Evolutionary conservation across 2,797 vertebrate species (phyloP).

Genomic region (Sciurus vulgaris): DNA sequence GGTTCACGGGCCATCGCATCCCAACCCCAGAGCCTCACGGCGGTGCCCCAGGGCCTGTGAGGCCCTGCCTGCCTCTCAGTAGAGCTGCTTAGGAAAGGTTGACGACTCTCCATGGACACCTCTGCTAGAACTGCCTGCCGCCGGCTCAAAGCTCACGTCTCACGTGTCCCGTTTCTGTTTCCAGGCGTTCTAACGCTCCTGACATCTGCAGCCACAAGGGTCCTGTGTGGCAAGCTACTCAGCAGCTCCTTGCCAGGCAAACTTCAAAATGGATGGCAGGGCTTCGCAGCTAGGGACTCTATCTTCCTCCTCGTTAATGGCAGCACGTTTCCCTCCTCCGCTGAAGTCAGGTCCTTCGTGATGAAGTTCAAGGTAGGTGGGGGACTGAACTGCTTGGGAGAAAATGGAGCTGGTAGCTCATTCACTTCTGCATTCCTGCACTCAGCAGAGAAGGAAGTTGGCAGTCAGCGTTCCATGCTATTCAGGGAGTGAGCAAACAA

Average conservation of each 20-base stretch:
- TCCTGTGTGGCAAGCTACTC: not conserved
- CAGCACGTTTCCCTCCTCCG: not conserved
- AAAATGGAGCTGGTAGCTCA: not conserved
- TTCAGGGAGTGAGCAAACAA: not conserved
- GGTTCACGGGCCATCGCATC: not conserved
- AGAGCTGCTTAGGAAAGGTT: constrained; percentile 72
- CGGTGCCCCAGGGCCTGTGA: not conserved
- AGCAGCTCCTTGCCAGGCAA: not conserved
- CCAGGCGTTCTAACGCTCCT: not conserved
- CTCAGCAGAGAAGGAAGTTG: not conserved
- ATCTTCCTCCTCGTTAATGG: not conserved
- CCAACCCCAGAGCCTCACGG: constrained; percentile 31
- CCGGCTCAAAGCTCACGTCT: not conserved
- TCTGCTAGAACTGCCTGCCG: constrained; percentile 43
- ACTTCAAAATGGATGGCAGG: not conserved
- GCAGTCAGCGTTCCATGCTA: not conserved
- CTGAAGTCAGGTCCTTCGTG: not conserved
- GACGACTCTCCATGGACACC: constrained; percentile 76
- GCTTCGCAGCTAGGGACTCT: not conserved
- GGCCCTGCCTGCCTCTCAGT: constrained; percentile 16
- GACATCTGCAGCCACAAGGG: not conserved
- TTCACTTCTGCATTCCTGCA: too few relatives aligned
- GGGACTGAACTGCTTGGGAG: not conserved
- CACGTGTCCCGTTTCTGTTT: constrained; percentile 1
- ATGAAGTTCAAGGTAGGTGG: rapidly evolving